Conservation (phyloP, 2,113 vertebrate species). For the Azemiops feae region DNA sequence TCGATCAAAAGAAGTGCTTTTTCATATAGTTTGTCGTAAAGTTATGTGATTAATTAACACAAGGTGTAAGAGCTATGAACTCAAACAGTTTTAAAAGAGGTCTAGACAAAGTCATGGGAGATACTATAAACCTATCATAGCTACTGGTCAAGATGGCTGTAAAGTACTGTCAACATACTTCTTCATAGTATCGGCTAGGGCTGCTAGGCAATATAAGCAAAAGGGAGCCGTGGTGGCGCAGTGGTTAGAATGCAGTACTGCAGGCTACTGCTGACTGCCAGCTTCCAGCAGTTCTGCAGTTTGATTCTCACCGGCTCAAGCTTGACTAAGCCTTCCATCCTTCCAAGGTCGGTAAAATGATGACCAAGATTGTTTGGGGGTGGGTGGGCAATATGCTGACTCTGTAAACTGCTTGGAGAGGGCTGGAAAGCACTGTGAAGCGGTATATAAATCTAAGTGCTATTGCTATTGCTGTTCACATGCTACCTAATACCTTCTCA, state of each 20-base stretch:
- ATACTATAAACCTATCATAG: neutral
- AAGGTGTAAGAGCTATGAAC: neutral
- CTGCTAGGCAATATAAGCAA: neutral
- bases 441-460: no score
- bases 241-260: no score
- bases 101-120: neutral
- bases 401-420: no score
- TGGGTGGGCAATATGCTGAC: no score
- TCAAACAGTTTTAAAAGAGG: neutral
- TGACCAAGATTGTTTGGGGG: no score
- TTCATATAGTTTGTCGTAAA: neutral
- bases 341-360: no score
- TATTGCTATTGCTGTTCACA: neutral
- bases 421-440: no score
- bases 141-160: neutral
- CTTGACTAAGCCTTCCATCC: no score
- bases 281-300: no score
- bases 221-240: neutral
- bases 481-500: neutral
- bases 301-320: no score
- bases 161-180: neutral
- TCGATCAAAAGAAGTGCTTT: neutral
- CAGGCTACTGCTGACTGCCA: no score
- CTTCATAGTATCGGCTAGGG: neutral
- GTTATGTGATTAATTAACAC: neutral